A percentile compares a stretch with the other conserved stretches of the same genome.
phyloP scores from a whole-genome alignment of 2,113 vertebrate species.

The Alces alces region DNA sequence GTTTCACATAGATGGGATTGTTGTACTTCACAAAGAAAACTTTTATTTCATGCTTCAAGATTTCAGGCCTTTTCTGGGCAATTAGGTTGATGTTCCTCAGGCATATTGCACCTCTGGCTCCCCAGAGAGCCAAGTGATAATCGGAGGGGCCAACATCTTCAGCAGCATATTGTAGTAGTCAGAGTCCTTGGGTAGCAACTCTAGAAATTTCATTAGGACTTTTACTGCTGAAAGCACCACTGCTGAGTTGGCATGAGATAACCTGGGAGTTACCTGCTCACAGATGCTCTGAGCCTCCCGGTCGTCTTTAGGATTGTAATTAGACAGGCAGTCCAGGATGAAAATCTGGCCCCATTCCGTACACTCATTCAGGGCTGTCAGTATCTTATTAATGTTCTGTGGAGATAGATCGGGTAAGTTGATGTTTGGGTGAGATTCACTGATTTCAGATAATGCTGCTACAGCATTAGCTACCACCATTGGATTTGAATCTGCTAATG shows the following conservation, averaged over 20 bases:
- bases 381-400: slow-evolving; percentile 98
- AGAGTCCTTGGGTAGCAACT: slow-evolving; percentile 95
- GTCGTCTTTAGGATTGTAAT: slow-evolving; percentile 99
- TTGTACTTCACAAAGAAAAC: slow-evolving; percentile 99
- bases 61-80: slow-evolving; percentile 98
- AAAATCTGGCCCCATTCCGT: slow-evolving; percentile 99
- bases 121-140: slow-evolving; percentile 95
- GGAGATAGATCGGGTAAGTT: slow-evolving; percentile 97
- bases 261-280: slow-evolving; percentile 94
- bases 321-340: slow-evolving; percentile 97
- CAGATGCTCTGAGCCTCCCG: slow-evolving; percentile 91
- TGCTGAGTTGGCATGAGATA: slow-evolving; percentile 97
- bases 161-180: slow-evolving; percentile 98
- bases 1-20: slow-evolving; percentile 97
- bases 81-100: slow-evolving; percentile 98
- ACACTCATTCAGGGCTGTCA: slow-evolving; percentile 96
- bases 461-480: slow-evolving; percentile 99
- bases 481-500: slow-evolving; percentile 98
- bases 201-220: slow-evolving; percentile 98
- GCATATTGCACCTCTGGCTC: slow-evolving; percentile 97
- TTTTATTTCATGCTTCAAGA: slow-evolving; percentile 98
- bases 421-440: slow-evolving; percentile 98
- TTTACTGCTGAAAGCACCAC: slow-evolving; percentile 97
- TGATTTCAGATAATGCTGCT: slow-evolving; percentile 97
- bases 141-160: slow-evolving; percentile 95